Evolutionary conservation across 2,888 invertebrate species (phyloP).

Genomic region (Spatulosminthurus flaviceps): DNA sequence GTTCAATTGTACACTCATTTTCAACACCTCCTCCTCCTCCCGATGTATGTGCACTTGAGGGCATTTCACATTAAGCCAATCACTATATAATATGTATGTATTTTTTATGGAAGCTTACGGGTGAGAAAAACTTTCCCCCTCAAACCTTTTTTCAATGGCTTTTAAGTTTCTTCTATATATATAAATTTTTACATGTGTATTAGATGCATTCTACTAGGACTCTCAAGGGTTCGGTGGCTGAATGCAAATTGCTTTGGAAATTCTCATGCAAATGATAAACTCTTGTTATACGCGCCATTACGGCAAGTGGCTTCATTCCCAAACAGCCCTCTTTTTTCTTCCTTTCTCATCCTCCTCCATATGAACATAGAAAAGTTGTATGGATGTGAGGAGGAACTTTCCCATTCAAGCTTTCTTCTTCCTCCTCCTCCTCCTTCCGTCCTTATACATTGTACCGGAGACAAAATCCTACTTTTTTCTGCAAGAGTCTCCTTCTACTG

Average conservation of each 20-base stretch:
- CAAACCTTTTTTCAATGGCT: neutral
- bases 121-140: neutral
- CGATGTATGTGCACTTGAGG: neutral
- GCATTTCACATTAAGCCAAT: no score
- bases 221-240: neutral
- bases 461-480: no score
- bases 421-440: no score
- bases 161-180: neutral
- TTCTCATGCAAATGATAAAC: conserved; percentile 18
- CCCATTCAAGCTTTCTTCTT: no score
- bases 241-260: conserved; percentile 1
- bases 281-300: conserved; percentile 14
- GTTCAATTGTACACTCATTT: neutral
- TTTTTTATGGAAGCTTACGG: no score
- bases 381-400: no score
- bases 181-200: no score
- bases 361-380: no score
- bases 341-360: neutral
- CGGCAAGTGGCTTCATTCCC: conserved; percentile 18
- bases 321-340: neutral
- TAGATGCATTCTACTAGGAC: no score
- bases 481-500: no score
- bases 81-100: no score
- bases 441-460: no score
- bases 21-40: neutral